A percentile compares a stretch with the other conserved stretches of the same genome.
phyloP scores from a whole-genome alignment of 2,113 vertebrate species.

The Anguilla japonica region DNA sequence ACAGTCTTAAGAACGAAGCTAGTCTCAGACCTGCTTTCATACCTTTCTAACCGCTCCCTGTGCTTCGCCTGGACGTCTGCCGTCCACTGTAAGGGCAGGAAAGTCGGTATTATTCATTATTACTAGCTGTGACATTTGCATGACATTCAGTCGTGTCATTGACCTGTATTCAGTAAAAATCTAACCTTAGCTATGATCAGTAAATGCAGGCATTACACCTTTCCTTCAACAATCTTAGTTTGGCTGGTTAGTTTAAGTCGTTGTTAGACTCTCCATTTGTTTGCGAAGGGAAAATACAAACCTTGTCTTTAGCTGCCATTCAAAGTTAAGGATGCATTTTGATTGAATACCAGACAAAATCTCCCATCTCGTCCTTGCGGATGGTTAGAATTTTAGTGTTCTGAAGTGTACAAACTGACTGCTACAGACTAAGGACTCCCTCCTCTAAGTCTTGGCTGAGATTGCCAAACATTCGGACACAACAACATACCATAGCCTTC shows the following conservation, averaged over 20 bases:
- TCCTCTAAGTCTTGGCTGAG: background rate
- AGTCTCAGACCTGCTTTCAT: background rate
- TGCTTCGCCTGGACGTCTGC: slow-evolving; percentile 39
- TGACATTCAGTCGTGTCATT: background rate
- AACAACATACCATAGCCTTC: background rate
- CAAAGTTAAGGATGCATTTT: no score
- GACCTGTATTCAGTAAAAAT: no score
- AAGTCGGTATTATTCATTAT: slow-evolving; percentile 31
- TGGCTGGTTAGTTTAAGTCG: no score
- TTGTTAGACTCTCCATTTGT: no score
- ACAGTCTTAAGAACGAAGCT: slow-evolving; percentile 23
- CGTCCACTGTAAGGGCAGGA: slow-evolving; percentile 26
- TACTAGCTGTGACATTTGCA: background rate
- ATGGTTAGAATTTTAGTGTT: background rate
- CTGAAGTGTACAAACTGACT: background rate
- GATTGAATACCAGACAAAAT: background rate
- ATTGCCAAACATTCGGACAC: background rate
- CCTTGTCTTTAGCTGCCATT: no score
- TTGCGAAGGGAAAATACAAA: no score
- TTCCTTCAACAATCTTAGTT: no score
- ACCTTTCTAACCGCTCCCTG: background rate
- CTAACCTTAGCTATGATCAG: no score
- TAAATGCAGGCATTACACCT: no score
- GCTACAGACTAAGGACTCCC: background rate
- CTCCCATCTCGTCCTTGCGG: background rate